These are phyloP conservation scores for Meghimatium bilineatum DNA, from an alignment of 2,888 invertebrate genomes.

Conservation along the genomic window DNA sequence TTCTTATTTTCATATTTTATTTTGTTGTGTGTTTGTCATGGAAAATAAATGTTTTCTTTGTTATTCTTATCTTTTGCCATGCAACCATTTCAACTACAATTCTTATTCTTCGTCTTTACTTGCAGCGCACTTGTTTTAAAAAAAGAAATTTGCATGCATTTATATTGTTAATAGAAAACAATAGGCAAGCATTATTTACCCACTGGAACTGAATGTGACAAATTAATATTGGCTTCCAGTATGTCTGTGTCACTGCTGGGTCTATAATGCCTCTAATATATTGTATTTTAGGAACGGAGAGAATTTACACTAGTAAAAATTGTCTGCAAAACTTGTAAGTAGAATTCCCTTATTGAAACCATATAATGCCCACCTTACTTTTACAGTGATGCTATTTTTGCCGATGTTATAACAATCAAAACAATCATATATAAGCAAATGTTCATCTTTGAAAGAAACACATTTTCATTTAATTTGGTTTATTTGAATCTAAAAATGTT, in stretches of 20 bases:
- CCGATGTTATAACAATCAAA: conserved; percentile 40
- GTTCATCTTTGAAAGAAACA: conserved; percentile 6
- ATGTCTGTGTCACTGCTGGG: background rate
- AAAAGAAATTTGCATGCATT: background rate
- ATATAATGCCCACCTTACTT: conserved; percentile 45
- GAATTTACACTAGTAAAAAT: background rate
- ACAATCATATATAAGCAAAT: conserved; percentile 33
- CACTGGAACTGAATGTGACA: background rate
- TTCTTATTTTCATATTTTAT: too few species aligned
- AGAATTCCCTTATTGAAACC: background rate
- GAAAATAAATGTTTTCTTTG: too few species aligned
- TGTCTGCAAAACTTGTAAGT: background rate
- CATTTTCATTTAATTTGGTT: background rate
- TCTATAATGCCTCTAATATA: background rate
- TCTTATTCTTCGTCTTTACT: background rate
- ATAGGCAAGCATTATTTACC: conserved; percentile 31
- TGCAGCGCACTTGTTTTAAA: background rate
- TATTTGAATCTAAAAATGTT: background rate
- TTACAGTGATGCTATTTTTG: conserved; percentile 34
- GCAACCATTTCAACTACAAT: background rate
- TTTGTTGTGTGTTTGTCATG: too few species aligned
- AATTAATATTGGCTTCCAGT: background rate
- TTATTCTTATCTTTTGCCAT: background rate
- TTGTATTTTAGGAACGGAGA: background rate
- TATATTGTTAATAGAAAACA: conserved; percentile 26